Conservation (phyloP, 1,140 invertebrate species). For the Listronotus bonariensis region DNA sequence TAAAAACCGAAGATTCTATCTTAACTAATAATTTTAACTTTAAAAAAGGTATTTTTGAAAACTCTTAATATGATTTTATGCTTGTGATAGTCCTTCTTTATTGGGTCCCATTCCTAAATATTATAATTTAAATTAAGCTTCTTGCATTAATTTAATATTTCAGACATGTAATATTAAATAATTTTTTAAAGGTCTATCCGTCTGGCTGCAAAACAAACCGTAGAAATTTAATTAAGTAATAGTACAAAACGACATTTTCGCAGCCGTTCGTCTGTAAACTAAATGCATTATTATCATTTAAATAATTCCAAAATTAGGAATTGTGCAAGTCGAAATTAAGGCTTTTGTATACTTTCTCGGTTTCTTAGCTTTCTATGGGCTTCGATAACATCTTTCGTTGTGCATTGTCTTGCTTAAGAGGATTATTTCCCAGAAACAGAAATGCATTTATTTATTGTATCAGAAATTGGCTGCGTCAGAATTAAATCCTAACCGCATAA, state of each 20-base stretch:
- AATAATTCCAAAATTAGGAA: slow-evolving; percentile 35
- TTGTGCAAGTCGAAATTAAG: slow-evolving; percentile 32
- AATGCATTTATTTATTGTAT: slow-evolving; percentile 28
- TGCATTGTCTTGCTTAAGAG: slow-evolving; percentile 33
- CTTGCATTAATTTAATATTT: too few species aligned
- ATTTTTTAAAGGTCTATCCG: too few species aligned
- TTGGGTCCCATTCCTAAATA: too few species aligned
- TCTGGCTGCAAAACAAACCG: too few species aligned
- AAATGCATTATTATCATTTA: slow-evolving; percentile 30
- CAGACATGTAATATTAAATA: too few species aligned
- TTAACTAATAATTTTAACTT: too few species aligned
- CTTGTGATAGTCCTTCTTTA: too few species aligned
- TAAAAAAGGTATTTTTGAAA: too few species aligned
- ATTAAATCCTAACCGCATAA: slow-evolving; percentile 6
- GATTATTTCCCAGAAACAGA: slow-evolving; percentile 33
- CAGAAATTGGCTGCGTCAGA: slow-evolving; percentile 16
- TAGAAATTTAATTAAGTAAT: slow-evolving; percentile 16
- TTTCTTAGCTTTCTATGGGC: slow-evolving; percentile 31
- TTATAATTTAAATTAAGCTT: too few species aligned
- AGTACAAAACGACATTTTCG: slow-evolving; percentile 5
- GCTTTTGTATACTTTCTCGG: slow-evolving; percentile 35
- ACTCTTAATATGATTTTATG: too few species aligned
- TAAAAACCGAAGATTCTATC: too few species aligned
- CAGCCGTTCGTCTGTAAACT: slow-evolving; percentile 6
- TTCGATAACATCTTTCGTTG: slow-evolving; percentile 23